These are phyloP conservation scores for Adelosebastes latens DNA, from an alignment of 2,797 vertebrate species.

Conservation along the genomic window DNA sequence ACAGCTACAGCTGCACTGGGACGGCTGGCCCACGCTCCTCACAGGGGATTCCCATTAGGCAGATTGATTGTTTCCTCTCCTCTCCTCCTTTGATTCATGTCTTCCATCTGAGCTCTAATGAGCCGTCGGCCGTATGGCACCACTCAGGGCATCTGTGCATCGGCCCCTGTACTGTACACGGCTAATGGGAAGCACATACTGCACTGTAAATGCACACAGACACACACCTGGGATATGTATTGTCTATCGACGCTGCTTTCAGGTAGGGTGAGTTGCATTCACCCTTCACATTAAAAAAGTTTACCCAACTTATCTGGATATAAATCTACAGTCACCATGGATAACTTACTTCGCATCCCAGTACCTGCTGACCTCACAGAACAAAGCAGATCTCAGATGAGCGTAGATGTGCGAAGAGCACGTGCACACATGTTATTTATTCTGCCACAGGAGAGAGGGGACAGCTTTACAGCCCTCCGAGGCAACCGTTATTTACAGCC, in stretches of 20 bases:
- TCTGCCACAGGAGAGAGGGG: conserved; percentile 59
- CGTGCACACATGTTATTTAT: conserved; percentile 65
- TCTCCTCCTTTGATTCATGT: conserved; percentile 86
- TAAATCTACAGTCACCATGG: background rate
- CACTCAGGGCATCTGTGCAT: conserved; percentile 83
- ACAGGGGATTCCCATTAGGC: conserved; percentile 86
- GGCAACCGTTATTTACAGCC: conserved; percentile 69
- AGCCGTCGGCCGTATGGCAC: conserved; percentile 84
- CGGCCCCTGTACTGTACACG: conserved; percentile 70
- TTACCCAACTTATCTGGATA: background rate
- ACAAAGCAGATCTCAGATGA: conserved; percentile 38
- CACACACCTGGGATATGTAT: conserved; percentile 30
- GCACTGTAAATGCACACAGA: conserved; percentile 54
- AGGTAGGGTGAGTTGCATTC: background rate
- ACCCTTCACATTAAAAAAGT: background rate
- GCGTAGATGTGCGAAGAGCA: conserved; percentile 35
- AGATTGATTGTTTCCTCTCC: conserved; percentile 87
- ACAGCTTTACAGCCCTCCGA: conserved; percentile 71
- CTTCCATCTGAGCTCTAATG: conserved; percentile 85
- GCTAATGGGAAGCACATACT: conserved; percentile 63
- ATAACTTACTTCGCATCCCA: background rate
- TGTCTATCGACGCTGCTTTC: conserved; percentile 11
- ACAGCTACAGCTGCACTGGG: conserved; percentile 81
- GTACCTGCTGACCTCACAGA: conserved; percentile 31
- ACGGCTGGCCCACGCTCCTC: conserved; percentile 75